Conservation (phyloP, 2,113 vertebrate genomes). For the Syngnathoides biaculeatus region DNA sequence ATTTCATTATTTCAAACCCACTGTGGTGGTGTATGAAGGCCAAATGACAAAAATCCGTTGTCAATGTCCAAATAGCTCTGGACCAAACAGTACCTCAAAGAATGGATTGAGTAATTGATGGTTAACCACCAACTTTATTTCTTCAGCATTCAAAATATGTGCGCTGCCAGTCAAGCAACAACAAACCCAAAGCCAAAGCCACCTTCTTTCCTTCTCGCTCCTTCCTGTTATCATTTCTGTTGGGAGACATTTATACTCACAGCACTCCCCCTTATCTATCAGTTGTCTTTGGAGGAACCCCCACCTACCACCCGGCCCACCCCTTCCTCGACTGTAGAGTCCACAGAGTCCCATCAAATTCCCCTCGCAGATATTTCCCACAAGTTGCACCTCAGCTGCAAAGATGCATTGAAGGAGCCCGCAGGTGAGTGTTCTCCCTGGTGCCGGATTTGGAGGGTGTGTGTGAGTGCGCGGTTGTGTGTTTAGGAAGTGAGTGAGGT, state of each 20-base stretch:
- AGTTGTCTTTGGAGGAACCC: not conserved
- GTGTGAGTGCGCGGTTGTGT: constrained; percentile 28
- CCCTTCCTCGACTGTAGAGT: not conserved
- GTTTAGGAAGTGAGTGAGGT: constrained; percentile 36
- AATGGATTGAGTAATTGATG: too few relatives aligned
- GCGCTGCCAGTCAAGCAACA: not conserved
- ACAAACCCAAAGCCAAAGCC: too few relatives aligned
- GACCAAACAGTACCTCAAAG: too few relatives aligned
- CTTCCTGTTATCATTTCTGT: too few relatives aligned
- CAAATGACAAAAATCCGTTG: too few relatives aligned
- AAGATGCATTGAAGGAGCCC: constrained; percentile 4
- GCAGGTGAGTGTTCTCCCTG: constrained; percentile 5
- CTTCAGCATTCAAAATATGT: not conserved
- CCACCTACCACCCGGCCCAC: not conserved
- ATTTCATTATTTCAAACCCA: too few relatives aligned
- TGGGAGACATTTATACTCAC: too few relatives aligned
- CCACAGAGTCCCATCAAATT: constrained; percentile 9
- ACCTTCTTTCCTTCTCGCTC: constrained; percentile 3
- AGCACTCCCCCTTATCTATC: constrained; percentile 14
- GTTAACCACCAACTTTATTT: too few relatives aligned
- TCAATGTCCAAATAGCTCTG: too few relatives aligned
- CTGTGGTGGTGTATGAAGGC: too few relatives aligned
- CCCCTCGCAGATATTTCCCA: constrained; percentile 14
- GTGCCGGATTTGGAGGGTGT: constrained; percentile 12
- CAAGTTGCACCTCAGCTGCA: constrained; percentile 18